These are phyloP conservation scores for Subacronicta megacephala DNA, from an alignment of 2,888 invertebrate species.

Conservation along the genomic window DNA sequence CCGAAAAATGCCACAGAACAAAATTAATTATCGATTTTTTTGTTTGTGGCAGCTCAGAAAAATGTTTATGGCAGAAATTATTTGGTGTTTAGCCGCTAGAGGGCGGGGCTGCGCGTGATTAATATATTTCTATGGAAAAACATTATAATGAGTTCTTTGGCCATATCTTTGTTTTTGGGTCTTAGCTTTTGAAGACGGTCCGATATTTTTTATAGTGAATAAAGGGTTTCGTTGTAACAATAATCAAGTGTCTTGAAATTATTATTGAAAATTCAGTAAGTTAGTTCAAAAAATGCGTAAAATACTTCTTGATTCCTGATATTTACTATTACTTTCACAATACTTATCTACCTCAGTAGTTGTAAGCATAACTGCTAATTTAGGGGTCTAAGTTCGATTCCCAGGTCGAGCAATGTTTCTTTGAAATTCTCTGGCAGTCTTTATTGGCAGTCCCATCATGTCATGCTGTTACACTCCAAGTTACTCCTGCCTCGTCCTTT, in stretches of 20 bases:
- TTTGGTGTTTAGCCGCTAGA: constrained; percentile 87
- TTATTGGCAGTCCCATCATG: too few species aligned
- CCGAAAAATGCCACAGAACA: constrained; percentile 79
- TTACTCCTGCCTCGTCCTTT: too few species aligned
- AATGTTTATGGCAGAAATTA: constrained; percentile 86
- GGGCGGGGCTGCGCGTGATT: constrained; percentile 84
- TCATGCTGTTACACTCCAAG: too few species aligned
- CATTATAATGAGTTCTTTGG: constrained; percentile 79
- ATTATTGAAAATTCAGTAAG: constrained; percentile 5
- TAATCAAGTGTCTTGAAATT: neutral
- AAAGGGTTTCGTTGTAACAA: constrained; percentile 42
- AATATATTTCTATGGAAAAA: constrained; percentile 87
- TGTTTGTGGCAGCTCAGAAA: constrained; percentile 72
- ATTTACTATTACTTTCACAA: too few species aligned
- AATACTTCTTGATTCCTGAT: too few species aligned
- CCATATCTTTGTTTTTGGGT: constrained; percentile 63
- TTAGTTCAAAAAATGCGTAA: too few species aligned
- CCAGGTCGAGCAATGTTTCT: too few species aligned
- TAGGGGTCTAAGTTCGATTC: too few species aligned
- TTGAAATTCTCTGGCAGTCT: too few species aligned
- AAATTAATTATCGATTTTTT: constrained; percentile 86
- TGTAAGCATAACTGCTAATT: too few species aligned
- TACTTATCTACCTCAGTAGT: too few species aligned
- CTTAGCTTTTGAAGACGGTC: constrained; percentile 51
- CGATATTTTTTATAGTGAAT: constrained; percentile 42